phyloP scores from a whole-genome alignment of 2,113 vertebrate genomes.

The Pteruthius melanotis region DNA sequence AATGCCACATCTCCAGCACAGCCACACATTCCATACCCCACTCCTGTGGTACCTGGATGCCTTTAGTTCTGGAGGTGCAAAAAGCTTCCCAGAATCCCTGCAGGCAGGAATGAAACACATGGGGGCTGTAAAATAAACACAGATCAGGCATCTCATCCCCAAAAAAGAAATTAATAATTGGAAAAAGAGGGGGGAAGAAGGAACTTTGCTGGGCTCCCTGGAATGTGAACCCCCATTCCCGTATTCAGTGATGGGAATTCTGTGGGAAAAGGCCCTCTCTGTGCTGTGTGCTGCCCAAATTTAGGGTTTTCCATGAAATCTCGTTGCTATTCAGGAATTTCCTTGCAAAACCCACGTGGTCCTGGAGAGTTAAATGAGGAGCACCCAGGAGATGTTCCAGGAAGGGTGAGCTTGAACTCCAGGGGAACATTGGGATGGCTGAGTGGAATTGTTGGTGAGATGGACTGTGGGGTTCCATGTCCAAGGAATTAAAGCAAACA shows the following conservation, averaged over 20 bases:
- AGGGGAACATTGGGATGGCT: neutral
- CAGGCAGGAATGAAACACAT: neutral
- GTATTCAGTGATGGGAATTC: neutral
- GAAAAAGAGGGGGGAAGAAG: fast-evolving
- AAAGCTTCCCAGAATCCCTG: neutral
- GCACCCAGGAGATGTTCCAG: neutral
- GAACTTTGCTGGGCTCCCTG: neutral
- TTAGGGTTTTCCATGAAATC: neutral
- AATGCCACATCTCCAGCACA: neutral
- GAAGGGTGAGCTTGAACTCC: neutral
- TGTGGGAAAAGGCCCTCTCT: neutral
- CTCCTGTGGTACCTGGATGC: neutral
- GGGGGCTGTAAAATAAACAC: neutral
- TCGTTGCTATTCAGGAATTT: neutral
- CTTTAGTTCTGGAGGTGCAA: too few species aligned
- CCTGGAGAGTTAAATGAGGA: neutral
- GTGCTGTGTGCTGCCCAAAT: neutral
- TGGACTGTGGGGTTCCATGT: neutral
- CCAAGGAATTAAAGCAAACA: neutral
- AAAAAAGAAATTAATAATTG: neutral
- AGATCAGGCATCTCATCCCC: neutral
- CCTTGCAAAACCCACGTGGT: neutral
- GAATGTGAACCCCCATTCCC: neutral
- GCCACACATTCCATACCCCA: neutral
- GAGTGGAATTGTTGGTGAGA: neutral